Evolutionary conservation across 2,113 vertebrate genomes (phyloP), one percentile per base, ranked within the genome.

Genomic region (Phaetusa simplex): DNA sequence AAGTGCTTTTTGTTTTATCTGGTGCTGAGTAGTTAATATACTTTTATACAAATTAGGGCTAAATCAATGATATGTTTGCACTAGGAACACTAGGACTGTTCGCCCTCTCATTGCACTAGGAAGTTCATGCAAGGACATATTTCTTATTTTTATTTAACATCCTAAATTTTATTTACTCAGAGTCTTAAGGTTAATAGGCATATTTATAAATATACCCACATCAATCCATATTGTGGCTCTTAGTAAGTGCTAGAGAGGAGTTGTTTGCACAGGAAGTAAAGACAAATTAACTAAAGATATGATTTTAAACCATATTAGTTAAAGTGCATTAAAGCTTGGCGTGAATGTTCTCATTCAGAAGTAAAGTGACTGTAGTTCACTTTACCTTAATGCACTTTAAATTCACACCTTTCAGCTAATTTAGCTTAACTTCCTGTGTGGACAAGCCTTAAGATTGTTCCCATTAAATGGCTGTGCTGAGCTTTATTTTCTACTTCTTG

Each of bases 391-490:
- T 96, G 84, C 94, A 95, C 93, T 97, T 97, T 95, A 97, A 97
- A 96, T 96, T 97, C 97, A 97, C 96, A 97, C 97, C 96, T 96
- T 96, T 95, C 95, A 96, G 91, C 95, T 95, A 95, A 95, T 95
- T 95, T 91, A 80, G 73, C 71, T 87, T 76, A 72, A 80, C 96
- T 97, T 95, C 96, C 96, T 95, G 84, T 87, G 95, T 59, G 86
- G 96, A 97, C 95, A 96, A 97, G 88, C 96, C 88, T 92, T 90
- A 93, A 95, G 93, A 97, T 96, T 96, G 92, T 97, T 97, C 93
- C 93, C 71, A 90, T 90, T 88, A 93, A 91, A 97, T 53, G 58
- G 38, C 45, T 94, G 32, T 86, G 93, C 88, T 92, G 64, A 96
- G 71, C 97, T 97, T 94, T 97, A 96, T 96, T 95, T 97, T 97